phyloP scores from a whole-genome alignment of 1,140 invertebrate genomes.

The Asbolus verrucosus region DNA sequence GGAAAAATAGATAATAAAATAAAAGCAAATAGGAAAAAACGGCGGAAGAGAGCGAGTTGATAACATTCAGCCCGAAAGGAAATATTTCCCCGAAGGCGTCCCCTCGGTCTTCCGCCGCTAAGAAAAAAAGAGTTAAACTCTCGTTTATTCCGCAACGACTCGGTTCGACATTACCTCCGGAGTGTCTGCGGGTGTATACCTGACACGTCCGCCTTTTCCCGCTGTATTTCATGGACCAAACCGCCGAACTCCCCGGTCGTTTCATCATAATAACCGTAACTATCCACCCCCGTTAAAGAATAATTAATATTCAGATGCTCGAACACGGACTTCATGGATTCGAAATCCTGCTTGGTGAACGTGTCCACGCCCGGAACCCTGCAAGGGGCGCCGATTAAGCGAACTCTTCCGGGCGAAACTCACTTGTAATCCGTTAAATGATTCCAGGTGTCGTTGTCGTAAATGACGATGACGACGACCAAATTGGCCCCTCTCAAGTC shows the following conservation, averaged over 20 bases:
- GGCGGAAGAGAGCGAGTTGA: background rate
- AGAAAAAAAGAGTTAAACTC: conserved; percentile 28
- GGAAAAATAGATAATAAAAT: conserved; percentile 17
- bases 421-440: conserved; percentile 20
- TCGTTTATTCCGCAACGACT: conserved; percentile 33
- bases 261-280: conserved; percentile 51
- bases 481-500: background rate
- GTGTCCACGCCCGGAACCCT: conserved; percentile 13
- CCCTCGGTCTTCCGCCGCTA: background rate
- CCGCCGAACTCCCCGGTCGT: conserved; percentile 46
- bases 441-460: conserved; percentile 23
- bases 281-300: conserved; percentile 35
- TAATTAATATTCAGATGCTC: conserved; percentile 50
- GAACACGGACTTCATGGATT: conserved; percentile 9
- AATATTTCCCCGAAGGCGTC: too few relatives aligned
- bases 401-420: too few relatives aligned
- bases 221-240: conserved; percentile 44
- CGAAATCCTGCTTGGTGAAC: conserved; percentile 23
- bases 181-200: conserved; percentile 41
- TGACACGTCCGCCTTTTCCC: conserved; percentile 46
- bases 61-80: background rate
- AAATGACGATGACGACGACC: background rate
- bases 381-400: background rate
- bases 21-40: background rate
- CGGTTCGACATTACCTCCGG: conserved; percentile 10